phyloP scores from a whole-genome alignment of 2,888 invertebrate species.

The Drosophila buzzatii region DNA sequence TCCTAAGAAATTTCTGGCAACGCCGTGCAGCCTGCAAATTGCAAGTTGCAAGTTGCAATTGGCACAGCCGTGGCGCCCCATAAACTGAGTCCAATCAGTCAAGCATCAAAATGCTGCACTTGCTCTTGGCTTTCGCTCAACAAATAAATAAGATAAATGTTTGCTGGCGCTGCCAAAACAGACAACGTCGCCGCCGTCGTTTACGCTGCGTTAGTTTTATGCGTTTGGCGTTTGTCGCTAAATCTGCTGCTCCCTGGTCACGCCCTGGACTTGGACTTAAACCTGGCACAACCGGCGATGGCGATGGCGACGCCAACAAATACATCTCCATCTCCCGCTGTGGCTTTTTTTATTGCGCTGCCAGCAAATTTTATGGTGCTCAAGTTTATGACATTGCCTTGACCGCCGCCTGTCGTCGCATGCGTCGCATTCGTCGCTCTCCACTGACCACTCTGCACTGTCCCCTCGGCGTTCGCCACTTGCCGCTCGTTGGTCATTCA shows the following conservation, averaged over 20 bases:
- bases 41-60: constrained; percentile 5
- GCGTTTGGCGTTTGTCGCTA: constrained; percentile 75
- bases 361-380: constrained; percentile 85
- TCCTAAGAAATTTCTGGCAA: constrained; percentile 21
- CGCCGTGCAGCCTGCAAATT: not conserved
- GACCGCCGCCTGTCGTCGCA: constrained; percentile 62
- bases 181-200: constrained; percentile 54
- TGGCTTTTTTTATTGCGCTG: constrained; percentile 82
- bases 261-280: constrained; percentile 66
- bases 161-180: constrained; percentile 76
- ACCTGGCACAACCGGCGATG: constrained; percentile 51
- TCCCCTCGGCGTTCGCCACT: constrained; percentile 1
- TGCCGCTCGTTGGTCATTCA: constrained; percentile 21
- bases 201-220: constrained; percentile 84
- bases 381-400: constrained; percentile 83
- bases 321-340: constrained; percentile 72
- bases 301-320: constrained; percentile 15
- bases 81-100: constrained; percentile 75
- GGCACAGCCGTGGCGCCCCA: constrained; percentile 51
- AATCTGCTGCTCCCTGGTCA: constrained; percentile 61
- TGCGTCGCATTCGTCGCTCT: constrained; percentile 7
- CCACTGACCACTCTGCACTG: not conserved
- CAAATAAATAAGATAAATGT: constrained; percentile 81
- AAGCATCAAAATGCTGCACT: constrained; percentile 80
- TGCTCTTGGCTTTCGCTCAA: constrained; percentile 63